These are phyloP conservation scores for Microtus ochrogaster DNA, from an alignment of 2,113 vertebrate genomes.

Conservation along the genomic window DNA sequence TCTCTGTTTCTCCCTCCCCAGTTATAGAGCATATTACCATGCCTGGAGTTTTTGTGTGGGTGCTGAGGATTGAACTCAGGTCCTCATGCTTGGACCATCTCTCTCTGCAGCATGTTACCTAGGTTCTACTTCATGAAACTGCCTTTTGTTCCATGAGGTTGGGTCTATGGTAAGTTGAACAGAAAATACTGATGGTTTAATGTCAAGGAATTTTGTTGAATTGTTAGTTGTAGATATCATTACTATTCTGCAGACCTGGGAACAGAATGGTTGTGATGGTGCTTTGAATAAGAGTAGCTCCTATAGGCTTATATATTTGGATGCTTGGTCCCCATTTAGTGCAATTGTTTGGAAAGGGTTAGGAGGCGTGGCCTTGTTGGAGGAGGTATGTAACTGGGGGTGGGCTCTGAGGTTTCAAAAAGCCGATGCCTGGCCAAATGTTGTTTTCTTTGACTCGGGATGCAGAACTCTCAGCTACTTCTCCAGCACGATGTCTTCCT, in stretches of 20 bases:
- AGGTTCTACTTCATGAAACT: background rate
- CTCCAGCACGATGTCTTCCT: background rate
- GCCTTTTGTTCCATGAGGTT: background rate
- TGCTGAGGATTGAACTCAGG: background rate
- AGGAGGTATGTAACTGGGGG: background rate
- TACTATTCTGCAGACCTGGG: background rate
- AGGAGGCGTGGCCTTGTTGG: background rate
- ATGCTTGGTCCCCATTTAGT: background rate
- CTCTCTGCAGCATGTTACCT: background rate
- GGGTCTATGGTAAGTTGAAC: background rate
- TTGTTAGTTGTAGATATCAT: background rate
- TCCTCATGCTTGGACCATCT: background rate
- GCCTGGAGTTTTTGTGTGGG: background rate
- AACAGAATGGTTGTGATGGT: background rate
- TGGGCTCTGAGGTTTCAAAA: background rate
- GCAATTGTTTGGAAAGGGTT: background rate
- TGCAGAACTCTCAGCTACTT: background rate
- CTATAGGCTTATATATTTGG: background rate
- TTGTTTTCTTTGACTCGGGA: background rate
- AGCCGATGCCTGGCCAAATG: no score
- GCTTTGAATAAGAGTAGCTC: background rate
- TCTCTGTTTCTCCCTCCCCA: background rate
- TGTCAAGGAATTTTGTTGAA: background rate
- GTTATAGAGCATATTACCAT: background rate
- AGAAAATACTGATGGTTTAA: background rate